These are phyloP conservation scores for Enteromius viviparus DNA, from an alignment of 2,797 vertebrate species.

Conservation along the genomic window DNA sequence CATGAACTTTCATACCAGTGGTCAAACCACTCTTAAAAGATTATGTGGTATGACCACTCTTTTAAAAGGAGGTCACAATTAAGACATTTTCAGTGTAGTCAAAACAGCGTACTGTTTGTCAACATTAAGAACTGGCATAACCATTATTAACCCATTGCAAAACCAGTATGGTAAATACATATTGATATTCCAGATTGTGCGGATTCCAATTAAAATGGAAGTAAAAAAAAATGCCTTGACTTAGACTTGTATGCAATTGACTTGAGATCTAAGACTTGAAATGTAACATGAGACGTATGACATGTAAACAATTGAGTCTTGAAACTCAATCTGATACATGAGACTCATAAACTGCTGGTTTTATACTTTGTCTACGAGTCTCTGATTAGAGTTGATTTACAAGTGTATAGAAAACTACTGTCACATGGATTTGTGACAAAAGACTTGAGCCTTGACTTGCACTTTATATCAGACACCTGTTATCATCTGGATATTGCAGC, in stretches of 20 bases:
- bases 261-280: background rate
- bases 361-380: background rate
- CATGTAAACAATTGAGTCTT: background rate
- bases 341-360: background rate
- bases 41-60: background rate
- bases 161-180: background rate
- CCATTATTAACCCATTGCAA: too few relatives aligned
- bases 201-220: background rate
- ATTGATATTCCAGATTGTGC: background rate
- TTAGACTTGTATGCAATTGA: background rate
- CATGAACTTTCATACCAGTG: background rate
- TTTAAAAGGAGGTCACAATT: background rate
- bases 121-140: too few relatives aligned
- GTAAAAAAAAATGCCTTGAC: background rate
- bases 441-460: background rate
- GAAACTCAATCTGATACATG: background rate
- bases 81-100: background rate
- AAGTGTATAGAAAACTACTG: background rate
- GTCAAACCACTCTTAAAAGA: too few relatives aligned
- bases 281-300: background rate
- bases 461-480: background rate
- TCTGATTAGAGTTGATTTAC: background rate
- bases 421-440: background rate
- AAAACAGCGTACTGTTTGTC: background rate
- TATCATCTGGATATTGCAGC: background rate